A percentile compares a stretch with the other conserved stretches of the same genome.
phyloP scores from a whole-genome alignment of 2,113 vertebrate genomes.

The Lophochroa leadbeateri region DNA sequence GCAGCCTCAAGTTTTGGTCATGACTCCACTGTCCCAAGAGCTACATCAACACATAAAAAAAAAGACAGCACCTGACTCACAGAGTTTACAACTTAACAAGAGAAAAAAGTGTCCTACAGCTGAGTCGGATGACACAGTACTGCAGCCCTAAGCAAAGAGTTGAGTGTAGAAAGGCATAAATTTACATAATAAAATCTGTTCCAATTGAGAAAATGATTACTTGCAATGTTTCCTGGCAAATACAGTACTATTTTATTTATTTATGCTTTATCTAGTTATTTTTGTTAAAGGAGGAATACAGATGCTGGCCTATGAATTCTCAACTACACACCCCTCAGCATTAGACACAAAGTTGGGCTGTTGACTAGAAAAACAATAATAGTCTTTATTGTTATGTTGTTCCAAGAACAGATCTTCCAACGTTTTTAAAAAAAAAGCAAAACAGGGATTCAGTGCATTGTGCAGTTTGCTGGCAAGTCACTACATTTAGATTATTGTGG shows the following conservation, averaged over 20 bases:
- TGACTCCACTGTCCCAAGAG: not conserved
- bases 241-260: not conserved
- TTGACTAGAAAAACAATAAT: not conserved
- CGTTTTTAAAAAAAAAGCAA: not conserved
- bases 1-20: not conserved
- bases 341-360: not conserved
- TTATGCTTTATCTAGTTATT: not conserved
- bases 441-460: not conserved
- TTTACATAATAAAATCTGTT: not conserved
- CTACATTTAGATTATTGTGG: not conserved
- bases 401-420: not conserved
- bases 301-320: not conserved
- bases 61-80: not conserved
- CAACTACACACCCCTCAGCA: not conserved
- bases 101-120: not conserved
- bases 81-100: not conserved
- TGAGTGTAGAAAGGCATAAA: not conserved
- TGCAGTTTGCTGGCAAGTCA: not conserved
- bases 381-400: not conserved
- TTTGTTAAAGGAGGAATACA: not conserved
- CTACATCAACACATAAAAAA: rapidly evolving
- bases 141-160: not conserved
- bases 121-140: not conserved
- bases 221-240: not conserved
- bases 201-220: not conserved